phyloP scores from a whole-genome alignment of 2,113 vertebrate species.

The Diphyllodes magnificus region DNA sequence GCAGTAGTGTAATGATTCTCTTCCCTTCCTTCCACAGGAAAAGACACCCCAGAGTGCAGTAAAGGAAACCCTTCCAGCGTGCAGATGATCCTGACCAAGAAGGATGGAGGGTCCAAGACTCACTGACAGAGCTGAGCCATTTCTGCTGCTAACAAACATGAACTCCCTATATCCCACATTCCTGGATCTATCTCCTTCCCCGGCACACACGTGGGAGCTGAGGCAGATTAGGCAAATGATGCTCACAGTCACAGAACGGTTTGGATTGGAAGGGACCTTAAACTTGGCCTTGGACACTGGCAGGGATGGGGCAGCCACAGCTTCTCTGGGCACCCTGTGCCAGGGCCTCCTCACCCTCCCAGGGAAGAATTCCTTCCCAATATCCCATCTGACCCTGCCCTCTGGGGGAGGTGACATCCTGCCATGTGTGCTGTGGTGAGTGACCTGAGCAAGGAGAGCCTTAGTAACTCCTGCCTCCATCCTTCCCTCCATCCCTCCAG shows the following conservation, averaged over 20 bases:
- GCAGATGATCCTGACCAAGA: background rate
- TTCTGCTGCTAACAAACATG: background rate
- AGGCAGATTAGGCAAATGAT: background rate
- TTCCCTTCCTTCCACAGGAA: background rate
- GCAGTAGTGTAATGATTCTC: background rate
- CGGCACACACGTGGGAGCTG: fast-evolving
- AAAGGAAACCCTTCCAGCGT: background rate
- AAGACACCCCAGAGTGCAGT: fast-evolving
- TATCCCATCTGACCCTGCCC: background rate
- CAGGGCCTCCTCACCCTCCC: background rate
- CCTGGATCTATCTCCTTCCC: background rate
- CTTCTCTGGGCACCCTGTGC: background rate
- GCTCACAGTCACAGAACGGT: fast-evolving
- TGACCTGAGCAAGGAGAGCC: background rate
- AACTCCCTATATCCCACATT: background rate
- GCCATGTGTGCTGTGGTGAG: fast-evolving
- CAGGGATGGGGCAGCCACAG: background rate
- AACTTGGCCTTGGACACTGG: too few relatives aligned
- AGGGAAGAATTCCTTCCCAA: background rate
- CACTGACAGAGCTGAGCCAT: background rate
- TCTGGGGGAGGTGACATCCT: background rate
- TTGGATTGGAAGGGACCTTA: background rate
- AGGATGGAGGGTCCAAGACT: background rate
- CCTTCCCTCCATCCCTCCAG: background rate
- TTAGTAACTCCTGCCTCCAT: background rate